Evolutionary conservation across 2,113 vertebrate genomes (phyloP), one percentile per base, ranked within the genome.

Genomic region (Cryptotis parvus): DNA sequence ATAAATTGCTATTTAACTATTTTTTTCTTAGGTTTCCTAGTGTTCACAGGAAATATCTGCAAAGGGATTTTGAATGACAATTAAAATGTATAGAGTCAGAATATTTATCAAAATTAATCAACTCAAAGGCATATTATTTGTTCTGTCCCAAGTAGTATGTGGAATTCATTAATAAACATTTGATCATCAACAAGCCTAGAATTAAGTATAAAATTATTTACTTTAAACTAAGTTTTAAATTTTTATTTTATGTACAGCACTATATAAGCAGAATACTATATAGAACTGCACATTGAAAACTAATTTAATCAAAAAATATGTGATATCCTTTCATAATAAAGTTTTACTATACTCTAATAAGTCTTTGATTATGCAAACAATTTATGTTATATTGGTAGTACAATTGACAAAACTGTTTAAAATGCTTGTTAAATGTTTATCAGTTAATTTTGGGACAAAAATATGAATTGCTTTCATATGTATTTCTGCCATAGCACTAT

Each of bases 161-260:
- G 9, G 35, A 80, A 84, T 74, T 95, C 85, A 69, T 77, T 90
- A 80, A 55, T n/a, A 78, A 61, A 31, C 88, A 85, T 70, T 70
- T 74, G 31, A 85, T 0, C 6, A 58, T 31, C 0, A 81, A 3
- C 11, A 87, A 87, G 12, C 49, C 26, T 87, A 81, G 22, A 78
- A 90, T 69, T 81, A 66, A 79, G 77, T 6, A 33, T 45, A 88
- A 87, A 91, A 96, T 43, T 35, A 55, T 35, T 76, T 11, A 79
- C 33, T 69, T 94, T 91, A 87, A 81, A 87, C 66, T 79, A 26
- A 80, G 1, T 63, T 91, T 58, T 81, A 76, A 0, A 69, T 74
- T 91, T 95, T 12, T 70, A 82, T 94, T 86, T 92, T 27, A 92
- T 72, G 35, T 2, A 78, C 2, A 61, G 76, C 77, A 63, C 65